Percentiles rank a stretch among this genome's conserved stretches.
phyloP scores from a whole-genome alignment of 2,113 vertebrate species.

The Eulemur macaco region DNA sequence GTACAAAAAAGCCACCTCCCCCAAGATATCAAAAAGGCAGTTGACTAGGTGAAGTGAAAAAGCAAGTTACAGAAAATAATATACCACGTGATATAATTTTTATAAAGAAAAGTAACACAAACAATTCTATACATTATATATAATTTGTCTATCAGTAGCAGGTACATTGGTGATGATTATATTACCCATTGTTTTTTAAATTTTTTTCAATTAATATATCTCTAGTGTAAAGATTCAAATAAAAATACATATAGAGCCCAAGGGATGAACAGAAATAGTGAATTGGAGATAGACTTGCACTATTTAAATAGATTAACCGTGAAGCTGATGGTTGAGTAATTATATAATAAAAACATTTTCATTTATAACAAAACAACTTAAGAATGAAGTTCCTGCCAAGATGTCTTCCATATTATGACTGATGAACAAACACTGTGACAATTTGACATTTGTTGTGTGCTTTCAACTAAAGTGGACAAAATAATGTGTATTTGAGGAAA shows the following conservation, averaged over 20 bases:
- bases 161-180: not conserved
- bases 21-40: not conserved
- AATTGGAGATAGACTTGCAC: not conserved
- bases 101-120: constrained; percentile 12
- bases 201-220: not conserved
- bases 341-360: not conserved
- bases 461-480: constrained; percentile 37
- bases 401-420: not conserved
- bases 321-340: not conserved
- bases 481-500: not conserved
- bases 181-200: not conserved
- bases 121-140: not conserved
- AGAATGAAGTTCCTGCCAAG: not conserved
- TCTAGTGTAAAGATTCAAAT: constrained; percentile 5
- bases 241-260: not conserved
- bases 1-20: not conserved
- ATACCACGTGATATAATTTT: not conserved
- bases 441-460: constrained; percentile 14
- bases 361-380: not conserved
- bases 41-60: not conserved
- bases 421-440: not conserved
- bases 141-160: not conserved
- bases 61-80: not conserved
- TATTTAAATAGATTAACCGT: constrained; percentile 8
- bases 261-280: not conserved